Conservation (phyloP, 2,888 invertebrate species). For the Epirrhoe tristata region DNA sequence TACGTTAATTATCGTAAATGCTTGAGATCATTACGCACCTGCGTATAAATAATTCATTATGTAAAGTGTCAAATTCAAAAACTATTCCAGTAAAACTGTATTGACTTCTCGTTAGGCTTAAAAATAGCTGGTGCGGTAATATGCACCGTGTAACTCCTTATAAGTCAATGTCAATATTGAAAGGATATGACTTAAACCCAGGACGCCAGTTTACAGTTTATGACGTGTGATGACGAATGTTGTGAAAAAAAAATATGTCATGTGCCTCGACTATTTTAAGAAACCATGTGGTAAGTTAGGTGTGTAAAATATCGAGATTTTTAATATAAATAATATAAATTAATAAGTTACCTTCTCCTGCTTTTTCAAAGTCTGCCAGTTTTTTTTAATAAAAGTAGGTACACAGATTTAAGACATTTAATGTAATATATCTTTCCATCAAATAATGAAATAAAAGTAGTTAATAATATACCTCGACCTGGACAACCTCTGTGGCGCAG, state of each 20-base stretch:
- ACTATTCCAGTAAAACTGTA: conserved; percentile 12
- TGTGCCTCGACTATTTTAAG: too few species aligned
- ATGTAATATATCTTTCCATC: too few species aligned
- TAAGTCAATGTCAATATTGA: conserved; percentile 38
- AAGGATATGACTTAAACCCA: conserved; percentile 13
- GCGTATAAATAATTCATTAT: conserved; percentile 11
- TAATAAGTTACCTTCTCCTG: too few species aligned
- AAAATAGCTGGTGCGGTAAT: conserved; percentile 31
- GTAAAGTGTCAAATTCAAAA: conserved; percentile 10
- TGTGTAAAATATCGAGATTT: too few species aligned
- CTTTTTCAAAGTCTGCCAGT: too few species aligned
- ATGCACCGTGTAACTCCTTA: conserved; percentile 24
- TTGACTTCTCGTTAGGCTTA: conserved; percentile 18
- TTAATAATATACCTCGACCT: too few species aligned
- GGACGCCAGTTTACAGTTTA: conserved; percentile 11
- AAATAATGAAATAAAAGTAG: too few species aligned
- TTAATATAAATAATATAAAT: too few species aligned
- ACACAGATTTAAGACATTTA: too few species aligned
- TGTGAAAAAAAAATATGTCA: not conserved
- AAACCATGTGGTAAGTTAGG: too few species aligned
- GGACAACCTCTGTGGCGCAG: too few species aligned
- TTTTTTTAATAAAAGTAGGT: too few species aligned
- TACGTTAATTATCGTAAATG: not conserved
- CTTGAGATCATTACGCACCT: not conserved
- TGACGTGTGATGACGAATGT: conserved; percentile 21